Conservation (phyloP, 2,113 vertebrate species). For the Sialia sialis region DNA sequence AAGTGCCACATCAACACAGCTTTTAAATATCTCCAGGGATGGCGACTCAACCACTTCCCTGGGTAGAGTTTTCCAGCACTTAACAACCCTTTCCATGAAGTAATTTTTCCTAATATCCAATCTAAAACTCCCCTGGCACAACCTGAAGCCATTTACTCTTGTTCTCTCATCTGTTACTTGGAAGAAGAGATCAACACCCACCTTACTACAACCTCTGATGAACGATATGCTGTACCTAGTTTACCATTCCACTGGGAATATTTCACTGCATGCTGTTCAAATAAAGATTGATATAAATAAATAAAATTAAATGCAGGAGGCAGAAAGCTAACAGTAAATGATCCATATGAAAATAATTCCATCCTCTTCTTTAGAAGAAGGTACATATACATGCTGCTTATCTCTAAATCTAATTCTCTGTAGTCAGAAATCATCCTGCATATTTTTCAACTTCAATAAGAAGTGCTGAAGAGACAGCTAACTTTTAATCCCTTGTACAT, state of each 20-base stretch:
- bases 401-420: neutral
- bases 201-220: neutral
- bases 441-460: neutral
- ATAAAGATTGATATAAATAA: neutral
- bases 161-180: neutral
- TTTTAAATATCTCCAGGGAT: neutral
- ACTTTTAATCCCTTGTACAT: conserved; percentile 58
- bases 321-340: neutral
- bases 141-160: neutral
- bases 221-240: neutral
- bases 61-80: neutral
- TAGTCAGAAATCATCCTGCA: neutral
- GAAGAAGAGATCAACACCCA: neutral
- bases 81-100: neutral
- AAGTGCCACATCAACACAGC: no score
- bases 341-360: neutral
- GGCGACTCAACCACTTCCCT: neutral
- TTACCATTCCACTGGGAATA: neutral
- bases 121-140: neutral
- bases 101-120: neutral
- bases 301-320: neutral
- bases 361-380: neutral
- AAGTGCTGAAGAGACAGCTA: neutral
- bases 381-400: rapidly evolving
- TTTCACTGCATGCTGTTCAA: neutral